Percentiles rank a stretch among this genome's conserved stretches.
Evolutionary conservation across 2,888 invertebrate genomes (phyloP).

Genomic region (Dioctria rufipes): DNA sequence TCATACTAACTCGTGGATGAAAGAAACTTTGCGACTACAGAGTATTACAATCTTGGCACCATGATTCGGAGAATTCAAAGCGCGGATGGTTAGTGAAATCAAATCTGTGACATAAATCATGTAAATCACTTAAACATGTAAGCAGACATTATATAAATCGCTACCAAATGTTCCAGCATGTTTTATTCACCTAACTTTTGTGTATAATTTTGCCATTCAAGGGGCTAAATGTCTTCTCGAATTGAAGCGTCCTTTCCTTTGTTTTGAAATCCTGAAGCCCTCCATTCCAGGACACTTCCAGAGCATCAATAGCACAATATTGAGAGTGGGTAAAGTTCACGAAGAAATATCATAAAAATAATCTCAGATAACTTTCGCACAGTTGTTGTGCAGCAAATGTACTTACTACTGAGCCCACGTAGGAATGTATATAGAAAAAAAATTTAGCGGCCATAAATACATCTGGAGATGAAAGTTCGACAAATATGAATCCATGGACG

Average conservation of each 20-base stretch:
- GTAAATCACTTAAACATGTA: conserved; percentile 71
- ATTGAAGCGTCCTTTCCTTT: neutral
- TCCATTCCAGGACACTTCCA: conserved; percentile 17
- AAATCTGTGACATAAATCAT: conserved; percentile 69
- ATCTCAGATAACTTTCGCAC: conserved; percentile 39
- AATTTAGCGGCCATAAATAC: neutral
- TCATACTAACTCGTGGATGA: conserved; percentile 4
- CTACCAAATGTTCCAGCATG: conserved; percentile 68
- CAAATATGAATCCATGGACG: conserved; percentile 54
- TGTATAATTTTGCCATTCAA: conserved; percentile 58
- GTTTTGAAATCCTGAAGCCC: neutral
- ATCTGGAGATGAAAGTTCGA: conserved; percentile 54
- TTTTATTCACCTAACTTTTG: conserved; percentile 60
- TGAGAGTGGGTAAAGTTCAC: conserved; percentile 51
- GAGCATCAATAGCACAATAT: conserved; percentile 36
- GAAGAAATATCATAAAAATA: conserved; percentile 58
- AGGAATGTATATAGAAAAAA: neutral
- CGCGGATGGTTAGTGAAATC: conserved; percentile 13
- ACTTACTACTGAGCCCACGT: neutral
- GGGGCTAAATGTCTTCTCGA: conserved; percentile 31
- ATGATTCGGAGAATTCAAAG: conserved; percentile 20
- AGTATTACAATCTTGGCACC: conserved; percentile 18
- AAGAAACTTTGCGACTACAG: neutral
- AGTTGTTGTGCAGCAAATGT: conserved; percentile 43
- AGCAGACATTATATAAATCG: conserved; percentile 70